Base-by-base conservation (phyloP, 2,113 vertebrate species). In the Gymnocephalus cernua region DNA sequence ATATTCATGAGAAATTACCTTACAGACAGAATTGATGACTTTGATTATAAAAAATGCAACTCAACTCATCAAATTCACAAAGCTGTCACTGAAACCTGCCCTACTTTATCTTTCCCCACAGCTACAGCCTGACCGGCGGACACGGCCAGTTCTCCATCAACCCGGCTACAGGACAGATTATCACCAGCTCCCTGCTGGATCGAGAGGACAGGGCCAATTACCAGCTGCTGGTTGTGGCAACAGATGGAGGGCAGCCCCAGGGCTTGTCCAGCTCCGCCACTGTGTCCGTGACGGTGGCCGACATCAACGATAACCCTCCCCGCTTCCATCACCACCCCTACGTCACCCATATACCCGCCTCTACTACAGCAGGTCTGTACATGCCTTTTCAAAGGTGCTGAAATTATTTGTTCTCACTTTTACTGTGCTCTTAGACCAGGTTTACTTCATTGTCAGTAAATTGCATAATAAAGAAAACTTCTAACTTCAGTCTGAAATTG, bases 321-420 rank as follows among this genome's bases (percentile, higher is more conserved):
- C 96, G 93, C 82, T 99, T 99, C 93, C 97, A 98, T 27, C 98
- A 99, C 88, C 97, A 99, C 82, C 98, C 98, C 1, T 99, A 99
- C 0, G 98, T 99, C 87, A 99, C 98, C 1, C 97, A 99, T 6
- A 95, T 99, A 32, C 97, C 98, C 0, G 96, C 97, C 0, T 97
- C 96, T 29, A 95, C 97, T 14, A 56, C 93, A 19, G 89, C 97
- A 96, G 98, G 98, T 99, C 84, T 89, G 80, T 85, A 18, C 45
- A 45, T 19, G 12, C 6, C 25, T 9, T 25, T 25, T 50, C 38
- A 18, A 82, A 51, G 21, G 45, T 23, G 38, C 10, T 41, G 10
- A 41, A 41, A 41, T 15, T 45, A 56, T 23, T 54, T 61, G 59
- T 32, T 77, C 12, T 18, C 38, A 25, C 47, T 48, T 35, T 63